Conservation (phyloP, 2,797 vertebrate species). For the Lepilemur septentrionalis region DNA sequence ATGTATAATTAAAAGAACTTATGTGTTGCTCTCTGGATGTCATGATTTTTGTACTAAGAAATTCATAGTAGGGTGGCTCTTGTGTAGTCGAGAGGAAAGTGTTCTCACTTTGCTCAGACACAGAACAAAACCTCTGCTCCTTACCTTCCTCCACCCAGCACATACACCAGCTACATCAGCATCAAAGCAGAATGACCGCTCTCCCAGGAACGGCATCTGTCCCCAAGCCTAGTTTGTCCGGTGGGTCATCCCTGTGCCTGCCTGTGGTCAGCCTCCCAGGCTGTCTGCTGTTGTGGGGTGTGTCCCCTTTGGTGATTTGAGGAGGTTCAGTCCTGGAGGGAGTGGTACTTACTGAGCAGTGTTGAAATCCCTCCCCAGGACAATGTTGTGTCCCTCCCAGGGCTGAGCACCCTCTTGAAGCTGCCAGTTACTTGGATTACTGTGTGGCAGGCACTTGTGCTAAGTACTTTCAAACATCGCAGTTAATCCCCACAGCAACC, state of each 20-base stretch:
- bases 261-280: neutral
- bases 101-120: neutral
- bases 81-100: neutral
- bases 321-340: neutral
- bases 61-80: neutral
- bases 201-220: neutral
- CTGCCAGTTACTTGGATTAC: neutral
- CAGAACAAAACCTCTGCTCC: neutral
- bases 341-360: neutral
- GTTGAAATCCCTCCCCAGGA: neutral
- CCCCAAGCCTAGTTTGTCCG: neutral
- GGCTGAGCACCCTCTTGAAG: neutral
- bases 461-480: neutral
- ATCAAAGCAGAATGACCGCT: neutral
- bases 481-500: neutral
- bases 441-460: neutral
- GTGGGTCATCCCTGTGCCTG: neutral
- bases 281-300: neutral
- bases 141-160: neutral
- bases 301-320: neutral
- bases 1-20: slow-evolving; percentile 38
- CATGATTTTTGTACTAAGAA: neutral
- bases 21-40: neutral
- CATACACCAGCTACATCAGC: neutral
- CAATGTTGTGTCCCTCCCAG: neutral